Percentiles rank a stretch among this genome's conserved stretches.
phyloP scores from a whole-genome alignment of 2,888 invertebrate genomes.

The Xestia sexstrigata region DNA sequence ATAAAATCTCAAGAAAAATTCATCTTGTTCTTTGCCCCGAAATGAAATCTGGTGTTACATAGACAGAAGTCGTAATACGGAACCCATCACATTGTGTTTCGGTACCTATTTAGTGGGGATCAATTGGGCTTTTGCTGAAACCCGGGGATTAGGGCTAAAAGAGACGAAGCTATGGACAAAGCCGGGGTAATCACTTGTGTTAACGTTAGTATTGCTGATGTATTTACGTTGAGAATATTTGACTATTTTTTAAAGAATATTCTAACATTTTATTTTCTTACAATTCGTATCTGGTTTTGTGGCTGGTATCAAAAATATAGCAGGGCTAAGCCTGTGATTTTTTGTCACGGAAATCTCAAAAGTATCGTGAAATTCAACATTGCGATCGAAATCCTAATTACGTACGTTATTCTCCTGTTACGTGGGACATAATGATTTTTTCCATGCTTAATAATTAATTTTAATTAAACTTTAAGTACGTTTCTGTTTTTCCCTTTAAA shows the following conservation, averaged over 20 bases:
- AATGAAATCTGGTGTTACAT: conserved; percentile 41
- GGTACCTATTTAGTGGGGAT: conserved; percentile 74
- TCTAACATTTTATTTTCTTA: background rate
- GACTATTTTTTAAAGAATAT: background rate
- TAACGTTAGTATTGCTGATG: conserved; percentile 45
- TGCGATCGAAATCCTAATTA: background rate
- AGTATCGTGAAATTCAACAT: background rate
- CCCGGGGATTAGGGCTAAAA: conserved; percentile 64
- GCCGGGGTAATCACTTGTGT: conserved; percentile 63
- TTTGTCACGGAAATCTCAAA: background rate
- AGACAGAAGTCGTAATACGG: conserved; percentile 38
- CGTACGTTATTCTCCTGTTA: background rate
- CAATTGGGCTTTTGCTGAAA: conserved; percentile 67
- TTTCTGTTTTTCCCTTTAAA: background rate
- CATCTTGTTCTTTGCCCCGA: conserved; percentile 14
- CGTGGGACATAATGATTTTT: too few relatives aligned
- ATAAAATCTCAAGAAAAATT: conserved; percentile 20
- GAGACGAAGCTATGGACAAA: conserved; percentile 59
- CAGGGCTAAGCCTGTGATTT: background rate
- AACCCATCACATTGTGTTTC: conserved; percentile 50
- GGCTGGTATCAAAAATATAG: background rate
- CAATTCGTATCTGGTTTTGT: background rate
- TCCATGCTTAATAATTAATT: conserved; percentile 1
- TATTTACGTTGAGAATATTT: conserved; percentile 7
- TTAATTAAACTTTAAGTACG: background rate